phyloP scores from a whole-genome alignment of 2,888 invertebrate genomes.

The Gastrophysa polygoni region DNA sequence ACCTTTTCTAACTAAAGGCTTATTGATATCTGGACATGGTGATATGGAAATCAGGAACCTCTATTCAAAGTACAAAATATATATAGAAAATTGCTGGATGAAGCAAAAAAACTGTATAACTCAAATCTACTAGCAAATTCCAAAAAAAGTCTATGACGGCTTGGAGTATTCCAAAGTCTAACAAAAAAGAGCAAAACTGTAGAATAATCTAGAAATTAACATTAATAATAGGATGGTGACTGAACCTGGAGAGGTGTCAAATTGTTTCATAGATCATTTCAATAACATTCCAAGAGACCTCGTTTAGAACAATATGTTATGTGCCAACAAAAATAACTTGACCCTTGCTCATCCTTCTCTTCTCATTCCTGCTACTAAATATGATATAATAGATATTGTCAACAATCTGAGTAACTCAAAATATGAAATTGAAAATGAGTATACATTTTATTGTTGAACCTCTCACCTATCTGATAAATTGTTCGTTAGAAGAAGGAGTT shows the following conservation, averaged over 20 bases:
- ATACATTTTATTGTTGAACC: background rate
- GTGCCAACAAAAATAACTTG: background rate
- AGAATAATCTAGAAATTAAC: background rate
- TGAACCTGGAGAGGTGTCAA: too few relatives aligned
- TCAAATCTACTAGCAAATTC: background rate
- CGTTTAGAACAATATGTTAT: background rate
- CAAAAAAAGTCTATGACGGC: too few relatives aligned
- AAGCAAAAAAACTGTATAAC: background rate
- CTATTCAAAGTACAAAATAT: background rate
- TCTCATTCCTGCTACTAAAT: too few relatives aligned
- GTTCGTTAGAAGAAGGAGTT: background rate
- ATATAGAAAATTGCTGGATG: background rate
- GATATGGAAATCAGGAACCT: too few relatives aligned
- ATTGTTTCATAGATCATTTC: too few relatives aligned
- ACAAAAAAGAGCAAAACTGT: background rate
- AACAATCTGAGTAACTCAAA: too few relatives aligned
- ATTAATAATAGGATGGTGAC: background rate
- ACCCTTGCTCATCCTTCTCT: background rate
- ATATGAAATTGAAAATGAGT: background rate
- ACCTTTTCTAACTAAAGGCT: slow-evolving; percentile 2
- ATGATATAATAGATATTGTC: too few relatives aligned
- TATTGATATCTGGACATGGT: background rate
- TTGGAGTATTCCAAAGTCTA: too few relatives aligned
- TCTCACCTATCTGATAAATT: background rate
- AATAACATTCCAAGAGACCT: background rate